phyloP scores from a whole-genome alignment of 1,140 invertebrate genomes.

The Magallana gigas region DNA sequence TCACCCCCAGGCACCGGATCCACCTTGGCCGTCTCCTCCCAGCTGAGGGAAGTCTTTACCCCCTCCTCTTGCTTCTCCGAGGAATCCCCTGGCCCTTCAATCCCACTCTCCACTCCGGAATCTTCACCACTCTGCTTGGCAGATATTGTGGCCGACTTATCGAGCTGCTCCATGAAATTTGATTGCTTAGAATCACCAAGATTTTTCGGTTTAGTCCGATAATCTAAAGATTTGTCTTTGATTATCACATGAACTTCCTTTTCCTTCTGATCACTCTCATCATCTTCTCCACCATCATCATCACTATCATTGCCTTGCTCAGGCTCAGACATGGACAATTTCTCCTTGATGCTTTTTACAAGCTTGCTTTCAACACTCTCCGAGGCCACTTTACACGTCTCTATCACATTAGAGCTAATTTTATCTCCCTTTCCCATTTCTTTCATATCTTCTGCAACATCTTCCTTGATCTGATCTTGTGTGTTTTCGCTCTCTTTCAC shows the following conservation, averaged over 20 bases:
- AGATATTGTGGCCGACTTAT: neutral
- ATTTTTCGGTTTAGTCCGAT: neutral
- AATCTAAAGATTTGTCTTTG: slow-evolving; percentile 20
- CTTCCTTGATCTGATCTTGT: neutral
- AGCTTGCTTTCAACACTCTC: slow-evolving; percentile 49
- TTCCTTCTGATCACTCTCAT: slow-evolving; percentile 47
- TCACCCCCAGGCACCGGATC: neutral
- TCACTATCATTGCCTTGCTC: slow-evolving; percentile 33
- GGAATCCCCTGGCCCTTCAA: slow-evolving; percentile 43
- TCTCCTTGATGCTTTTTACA: slow-evolving; percentile 56
- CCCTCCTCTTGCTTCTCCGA: slow-evolving; percentile 50
- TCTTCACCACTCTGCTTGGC: slow-evolving; percentile 64
- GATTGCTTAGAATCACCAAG: slow-evolving; percentile 6
- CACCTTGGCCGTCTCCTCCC: slow-evolving; percentile 57
- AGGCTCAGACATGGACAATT: slow-evolving; percentile 17
- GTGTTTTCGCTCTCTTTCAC: neutral
- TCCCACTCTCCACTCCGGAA: slow-evolving; percentile 56
- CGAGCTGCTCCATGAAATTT: neutral
- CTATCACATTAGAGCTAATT: slow-evolving; percentile 26
- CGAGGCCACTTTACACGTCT: slow-evolving; percentile 44
- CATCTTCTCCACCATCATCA: slow-evolving; percentile 43
- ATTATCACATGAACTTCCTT: slow-evolving; percentile 29
- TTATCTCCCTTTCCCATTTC: slow-evolving; percentile 47
- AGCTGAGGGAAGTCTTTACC: slow-evolving; percentile 63
- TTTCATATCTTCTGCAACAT: slow-evolving; percentile 25